Base-by-base conservation (phyloP, 2,113 vertebrate species). In the Motacilla alba region DNA sequence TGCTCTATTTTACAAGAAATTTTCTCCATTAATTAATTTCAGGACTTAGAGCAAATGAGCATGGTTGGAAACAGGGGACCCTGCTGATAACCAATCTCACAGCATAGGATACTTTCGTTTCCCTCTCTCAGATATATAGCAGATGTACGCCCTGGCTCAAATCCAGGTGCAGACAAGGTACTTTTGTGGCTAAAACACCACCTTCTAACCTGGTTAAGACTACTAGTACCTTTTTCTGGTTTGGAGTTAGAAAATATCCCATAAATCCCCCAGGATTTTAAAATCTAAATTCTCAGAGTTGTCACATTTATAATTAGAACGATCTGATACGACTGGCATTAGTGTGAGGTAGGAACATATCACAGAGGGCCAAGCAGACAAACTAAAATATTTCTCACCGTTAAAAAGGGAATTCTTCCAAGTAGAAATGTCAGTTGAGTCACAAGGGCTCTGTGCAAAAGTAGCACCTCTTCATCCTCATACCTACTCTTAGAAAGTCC, bases 1-100 rank as follows among this genome's bases (percentile, higher is more conserved):
- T 94, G 94, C 87, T 97, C 95, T 95, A 93, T 94, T 95, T 94
- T 93, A 96, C 92, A 96, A 97, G 97, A 97, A 96, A 93, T 96
- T 94, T 97, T 95, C 84, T 87, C 82, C 73, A 96, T 97, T 98
- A 98, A 98, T 98, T 98, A 98, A 97, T 97, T 96, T 96, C 93
- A 90, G 97, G 96, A 97, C 95, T 98, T 96, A 96, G 79, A 98
- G 94, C 92, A 97, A 98, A 97, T 94, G 95, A 87, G 78, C 91
- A 59, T 97, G 93, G 96, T 28, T 96, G 96, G 96, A 96, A 97
- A 92, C 62, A 77, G 84, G 94, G 94, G 88, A 94, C 62, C 96
- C 97, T 95, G 97, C 97, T 97, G 97, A 95, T 96, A 96, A 96
- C 73, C 88, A 97, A 96, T 97, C 97, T 98, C 87, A 92, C 3